Conservation (phyloP, 2,113 vertebrate species). For the Lagenorhynchus albirostris region DNA sequence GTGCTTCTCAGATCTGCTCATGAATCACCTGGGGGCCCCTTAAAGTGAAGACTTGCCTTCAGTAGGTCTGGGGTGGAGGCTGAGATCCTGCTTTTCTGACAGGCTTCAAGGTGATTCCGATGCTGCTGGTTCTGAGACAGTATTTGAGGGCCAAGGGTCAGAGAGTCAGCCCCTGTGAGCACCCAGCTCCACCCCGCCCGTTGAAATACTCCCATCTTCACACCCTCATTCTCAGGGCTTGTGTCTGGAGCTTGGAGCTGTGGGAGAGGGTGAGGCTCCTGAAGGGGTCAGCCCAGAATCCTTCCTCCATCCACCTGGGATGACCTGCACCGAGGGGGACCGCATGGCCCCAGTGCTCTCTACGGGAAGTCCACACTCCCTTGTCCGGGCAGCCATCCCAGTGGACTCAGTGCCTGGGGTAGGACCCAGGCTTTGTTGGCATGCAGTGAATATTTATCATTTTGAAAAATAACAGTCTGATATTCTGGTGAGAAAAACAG, state of each 20-base stretch:
- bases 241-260: not conserved
- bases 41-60: not conserved
- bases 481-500: slow-evolving; percentile 50
- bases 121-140: not conserved
- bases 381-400: not conserved
- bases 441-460: slow-evolving; percentile 28
- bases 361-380: not conserved
- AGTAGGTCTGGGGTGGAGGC: not conserved
- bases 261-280: not conserved
- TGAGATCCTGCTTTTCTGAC: not conserved
- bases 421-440: slow-evolving; percentile 2
- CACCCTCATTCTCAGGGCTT: not conserved
- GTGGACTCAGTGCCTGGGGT: not conserved
- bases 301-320: not conserved
- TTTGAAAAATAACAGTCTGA: slow-evolving; percentile 52
- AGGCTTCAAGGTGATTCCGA: not conserved
- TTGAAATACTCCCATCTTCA: not conserved
- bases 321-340: not conserved
- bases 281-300: not conserved
- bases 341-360: not conserved
- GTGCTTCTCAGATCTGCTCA: not conserved
- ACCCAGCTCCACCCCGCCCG: fast-evolving
- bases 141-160: not conserved
- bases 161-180: not conserved
- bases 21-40: not conserved